Evolutionary conservation across 2,888 invertebrate genomes (phyloP).

Genomic region (Eupeodes latifasciatus): DNA sequence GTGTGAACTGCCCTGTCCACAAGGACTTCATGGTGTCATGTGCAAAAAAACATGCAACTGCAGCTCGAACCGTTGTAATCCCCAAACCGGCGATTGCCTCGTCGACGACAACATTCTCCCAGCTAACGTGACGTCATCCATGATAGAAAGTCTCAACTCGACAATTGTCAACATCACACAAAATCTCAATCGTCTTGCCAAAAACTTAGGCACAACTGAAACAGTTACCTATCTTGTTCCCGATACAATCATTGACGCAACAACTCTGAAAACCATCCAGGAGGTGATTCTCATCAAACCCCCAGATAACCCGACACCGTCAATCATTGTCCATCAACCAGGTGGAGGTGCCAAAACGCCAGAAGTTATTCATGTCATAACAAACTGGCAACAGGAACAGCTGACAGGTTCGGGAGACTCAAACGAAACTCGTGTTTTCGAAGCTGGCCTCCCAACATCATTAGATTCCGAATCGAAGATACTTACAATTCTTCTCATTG

Average conservation of each 20-base stretch:
- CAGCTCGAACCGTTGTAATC: constrained; percentile 78
- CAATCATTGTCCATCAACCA: constrained; percentile 82
- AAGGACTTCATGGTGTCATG: constrained; percentile 82
- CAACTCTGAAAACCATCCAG: constrained; percentile 79
- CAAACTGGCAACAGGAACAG: constrained; percentile 78
- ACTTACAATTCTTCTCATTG: constrained; percentile 80
- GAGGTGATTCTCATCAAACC: constrained; percentile 83
- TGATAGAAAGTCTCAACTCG: constrained; percentile 82
- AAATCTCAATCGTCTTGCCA: constrained; percentile 81
- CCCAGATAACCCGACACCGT: constrained; percentile 79
- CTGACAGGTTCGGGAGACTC: constrained; percentile 45
- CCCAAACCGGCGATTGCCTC: constrained; percentile 77
- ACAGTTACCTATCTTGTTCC: constrained; percentile 68
- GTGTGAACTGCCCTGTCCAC: constrained; percentile 82
- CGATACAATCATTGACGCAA: constrained; percentile 74
- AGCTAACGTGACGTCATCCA: constrained; percentile 81
- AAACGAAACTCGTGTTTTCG: constrained; percentile 59
- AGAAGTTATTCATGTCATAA: constrained; percentile 83
- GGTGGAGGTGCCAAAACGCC: constrained; percentile 79
- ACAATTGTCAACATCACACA: constrained; percentile 83
- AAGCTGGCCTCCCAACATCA: constrained; percentile 45
- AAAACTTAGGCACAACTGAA: constrained; percentile 78
- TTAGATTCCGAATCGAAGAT: constrained; percentile 80
- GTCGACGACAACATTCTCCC: constrained; percentile 49
- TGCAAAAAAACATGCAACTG: constrained; percentile 83